Percentiles rank a stretch among this genome's conserved stretches.
These are phyloP conservation scores for Melanotaenia trifasciata DNA, from an alignment of 2,797 vertebrate genomes.

Conservation along the genomic window DNA sequence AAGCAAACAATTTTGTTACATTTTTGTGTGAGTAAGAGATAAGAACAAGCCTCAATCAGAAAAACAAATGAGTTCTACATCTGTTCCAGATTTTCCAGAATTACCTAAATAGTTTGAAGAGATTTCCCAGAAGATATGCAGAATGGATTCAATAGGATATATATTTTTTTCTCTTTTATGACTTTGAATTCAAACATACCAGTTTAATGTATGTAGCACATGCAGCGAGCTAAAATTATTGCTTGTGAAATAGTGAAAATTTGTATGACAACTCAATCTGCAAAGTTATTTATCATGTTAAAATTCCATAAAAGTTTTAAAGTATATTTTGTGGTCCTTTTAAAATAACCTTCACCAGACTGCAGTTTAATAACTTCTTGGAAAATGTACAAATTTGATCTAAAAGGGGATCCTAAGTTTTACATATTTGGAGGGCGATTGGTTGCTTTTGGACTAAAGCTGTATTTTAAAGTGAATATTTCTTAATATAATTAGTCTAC, in stretches of 20 bases:
- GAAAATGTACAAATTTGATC: background rate
- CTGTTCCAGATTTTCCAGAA: constrained; percentile 23
- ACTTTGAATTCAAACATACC: background rate
- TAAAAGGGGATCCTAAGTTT: background rate
- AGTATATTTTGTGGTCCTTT: background rate
- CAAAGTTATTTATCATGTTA: background rate
- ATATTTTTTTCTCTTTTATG: background rate
- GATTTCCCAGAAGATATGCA: constrained; percentile 18
- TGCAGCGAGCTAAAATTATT: background rate
- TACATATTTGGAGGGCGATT: background rate
- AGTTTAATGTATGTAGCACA: constrained; percentile 9
- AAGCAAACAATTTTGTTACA: constrained; percentile 7
- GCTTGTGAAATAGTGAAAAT: constrained; percentile 4
- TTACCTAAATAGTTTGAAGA: constrained; percentile 15
- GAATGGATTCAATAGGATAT: constrained; percentile 4
- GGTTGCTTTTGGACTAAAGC: background rate
- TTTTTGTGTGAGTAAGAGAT: constrained; percentile 19
- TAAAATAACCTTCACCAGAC: background rate
- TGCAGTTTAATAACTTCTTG: background rate
- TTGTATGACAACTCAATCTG: background rate
- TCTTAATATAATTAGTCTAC: constrained; percentile 17
- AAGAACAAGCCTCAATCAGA: constrained; percentile 20
- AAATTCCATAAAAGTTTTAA: background rate
- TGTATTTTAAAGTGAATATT: background rate
- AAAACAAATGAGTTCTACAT: constrained; percentile 19